A percentile compares a stretch with the other conserved stretches of the same genome.
These are phyloP conservation scores for Pangasius macronema DNA, from an alignment of 2,797 vertebrate genomes.

Conservation along the genomic window DNA sequence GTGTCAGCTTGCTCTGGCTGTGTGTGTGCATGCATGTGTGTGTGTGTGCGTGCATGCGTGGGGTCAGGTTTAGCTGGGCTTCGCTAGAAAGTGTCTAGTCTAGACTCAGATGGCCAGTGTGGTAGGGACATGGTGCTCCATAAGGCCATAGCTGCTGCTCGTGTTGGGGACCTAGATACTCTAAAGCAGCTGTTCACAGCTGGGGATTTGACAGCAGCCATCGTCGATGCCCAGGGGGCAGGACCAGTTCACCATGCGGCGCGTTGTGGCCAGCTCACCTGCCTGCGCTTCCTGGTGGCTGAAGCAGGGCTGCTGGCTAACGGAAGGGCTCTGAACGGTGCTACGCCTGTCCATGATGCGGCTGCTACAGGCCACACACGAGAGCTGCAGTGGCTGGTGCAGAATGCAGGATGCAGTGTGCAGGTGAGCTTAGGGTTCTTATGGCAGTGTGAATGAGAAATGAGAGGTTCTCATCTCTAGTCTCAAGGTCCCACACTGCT, in stretches of 20 bases:
- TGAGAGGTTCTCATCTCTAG: background rate
- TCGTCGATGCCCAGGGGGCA: conserved; percentile 77
- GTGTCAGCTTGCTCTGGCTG: conserved; percentile 72
- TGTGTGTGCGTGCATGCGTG: conserved; percentile 43
- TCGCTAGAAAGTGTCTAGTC: conserved; percentile 23
- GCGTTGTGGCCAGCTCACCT: conserved; percentile 77
- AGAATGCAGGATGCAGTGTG: conserved; percentile 70
- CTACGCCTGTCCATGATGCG: conserved; percentile 81
- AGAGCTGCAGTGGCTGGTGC: conserved; percentile 81
- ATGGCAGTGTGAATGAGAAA: background rate
- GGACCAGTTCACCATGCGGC: conserved; percentile 81
- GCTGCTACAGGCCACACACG: conserved; percentile 78
- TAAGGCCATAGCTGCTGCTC: conserved; percentile 75
- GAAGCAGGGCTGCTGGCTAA: conserved; percentile 70
- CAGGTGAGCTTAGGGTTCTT: conserved; percentile 69
- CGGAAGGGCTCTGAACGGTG: conserved; percentile 76
- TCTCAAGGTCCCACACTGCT: background rate
- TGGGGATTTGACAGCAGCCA: conserved; percentile 63
- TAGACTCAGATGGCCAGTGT: conserved; percentile 35
- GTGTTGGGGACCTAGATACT: conserved; percentile 69
- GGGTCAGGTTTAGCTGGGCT: conserved; percentile 50
- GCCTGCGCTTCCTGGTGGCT: conserved; percentile 77
- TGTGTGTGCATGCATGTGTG: conserved; percentile 39
- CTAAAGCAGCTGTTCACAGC: conserved; percentile 70
- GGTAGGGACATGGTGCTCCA: conserved; percentile 76